These are phyloP conservation scores for Synergus laeviventris DNA, from an alignment of 2,888 invertebrate species.

Conservation along the genomic window DNA sequence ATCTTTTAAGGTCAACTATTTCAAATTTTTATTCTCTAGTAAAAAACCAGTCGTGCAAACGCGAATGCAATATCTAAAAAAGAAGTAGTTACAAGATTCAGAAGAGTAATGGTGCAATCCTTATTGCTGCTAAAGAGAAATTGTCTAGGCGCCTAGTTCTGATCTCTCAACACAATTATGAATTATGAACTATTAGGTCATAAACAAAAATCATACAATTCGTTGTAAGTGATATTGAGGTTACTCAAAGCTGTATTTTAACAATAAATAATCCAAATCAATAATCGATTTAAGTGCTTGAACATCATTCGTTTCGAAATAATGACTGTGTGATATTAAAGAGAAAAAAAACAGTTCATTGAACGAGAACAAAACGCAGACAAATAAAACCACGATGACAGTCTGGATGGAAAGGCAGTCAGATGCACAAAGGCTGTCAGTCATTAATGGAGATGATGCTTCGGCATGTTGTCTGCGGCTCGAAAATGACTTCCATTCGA, in stretches of 20 bases:
- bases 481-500: slow-evolving; percentile 63
- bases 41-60: no score
- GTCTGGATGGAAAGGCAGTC: neutral
- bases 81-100: no score
- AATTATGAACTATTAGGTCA: no score
- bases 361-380: slow-evolving; percentile 33
- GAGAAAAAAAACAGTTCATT: slow-evolving; percentile 19
- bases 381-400: slow-evolving; percentile 5
- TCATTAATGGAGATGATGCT: slow-evolving; percentile 70
- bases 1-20: no score
- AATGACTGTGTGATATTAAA: slow-evolving; percentile 12
- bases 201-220: no score
- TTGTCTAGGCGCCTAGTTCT: neutral
- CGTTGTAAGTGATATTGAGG: no score
- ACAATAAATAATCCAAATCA: neutral
- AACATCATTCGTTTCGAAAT: neutral
- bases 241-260: no score
- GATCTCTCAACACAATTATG: neutral
- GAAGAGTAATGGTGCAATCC: neutral
- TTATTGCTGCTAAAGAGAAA: slow-evolving; percentile 7
- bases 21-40: no score
- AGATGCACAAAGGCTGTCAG: slow-evolving; percentile 50
- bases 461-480: slow-evolving; percentile 56
- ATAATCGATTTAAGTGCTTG: neutral
- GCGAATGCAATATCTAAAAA: no score